Evolutionary conservation across 2,888 invertebrate genomes (phyloP), one percentile per base, ranked within the genome.

Genomic region (Tiliacea aurago): DNA sequence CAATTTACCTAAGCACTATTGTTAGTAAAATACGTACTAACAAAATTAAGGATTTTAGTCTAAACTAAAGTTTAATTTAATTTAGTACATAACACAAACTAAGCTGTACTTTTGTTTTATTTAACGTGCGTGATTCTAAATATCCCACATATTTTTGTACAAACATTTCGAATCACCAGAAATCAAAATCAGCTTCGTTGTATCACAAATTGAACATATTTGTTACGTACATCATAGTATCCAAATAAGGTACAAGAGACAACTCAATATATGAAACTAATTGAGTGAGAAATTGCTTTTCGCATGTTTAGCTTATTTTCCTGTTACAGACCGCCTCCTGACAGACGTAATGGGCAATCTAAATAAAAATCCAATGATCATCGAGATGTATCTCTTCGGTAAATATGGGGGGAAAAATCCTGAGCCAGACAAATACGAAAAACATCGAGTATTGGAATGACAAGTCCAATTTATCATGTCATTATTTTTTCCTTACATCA

Each of bases 211-310:
- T 45, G 37, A 47, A 61, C 49, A 62, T 45, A 62, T 66, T 66
- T 64, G 43, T 64, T 43, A 18, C 45, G 18, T 5, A 65, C 56
- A 37, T 68, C 58, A 78, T 74, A 74, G 70, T 70, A 68, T 55
- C 20, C 11, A 59, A 74, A 73, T 70, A 65, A 47, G 37, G 11
- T 62, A 72, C 49, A 71, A 45, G 65, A 78, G 81, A 83, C 76
- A 84, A 85, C 85, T 82, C 84, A 73, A 87, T 84, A 75, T 81
- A 76, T 59, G 28, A 15, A 83, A 61, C 72, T 84, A 89, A 87
- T 86, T 85, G 85, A 78, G 74, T 83, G 78, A 74, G 76, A 85
- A 86, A 89, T 89, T 87, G 84, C 83, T 80, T 86, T 75, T 70
- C 72, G 68, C 68, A 49, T 76, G 43, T 70, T 71, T 63, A 43